Conservation (phyloP, 2,888 invertebrate genomes). For the Microctonus hyperodae region DNA sequence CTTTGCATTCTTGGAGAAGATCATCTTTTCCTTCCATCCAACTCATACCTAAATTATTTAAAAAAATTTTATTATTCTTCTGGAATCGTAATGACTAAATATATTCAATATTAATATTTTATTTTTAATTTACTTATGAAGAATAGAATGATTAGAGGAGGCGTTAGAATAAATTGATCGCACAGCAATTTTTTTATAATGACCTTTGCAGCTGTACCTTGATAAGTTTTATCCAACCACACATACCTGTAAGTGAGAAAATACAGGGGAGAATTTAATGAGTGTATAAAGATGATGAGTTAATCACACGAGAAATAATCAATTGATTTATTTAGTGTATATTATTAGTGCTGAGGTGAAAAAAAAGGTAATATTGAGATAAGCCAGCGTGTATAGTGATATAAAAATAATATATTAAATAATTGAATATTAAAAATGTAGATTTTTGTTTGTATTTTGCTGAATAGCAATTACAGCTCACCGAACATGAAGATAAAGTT, state of each 20-base stretch:
- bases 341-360: not conserved
- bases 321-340: not conserved
- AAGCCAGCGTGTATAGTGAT: slow-evolving; percentile 19
- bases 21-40: slow-evolving; percentile 76
- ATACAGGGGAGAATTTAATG: slow-evolving; percentile 1
- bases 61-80: not conserved
- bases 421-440: not conserved
- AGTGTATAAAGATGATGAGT: not conserved
- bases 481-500: not conserved
- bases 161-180: slow-evolving; percentile 82
- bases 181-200: slow-evolving; percentile 74
- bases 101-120: not conserved
- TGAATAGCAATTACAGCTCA: slow-evolving; percentile 5
- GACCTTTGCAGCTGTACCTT: slow-evolving; percentile 70
- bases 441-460: not conserved
- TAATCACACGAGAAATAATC: not conserved
- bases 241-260: slow-evolving; percentile 74
- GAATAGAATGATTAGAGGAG: slow-evolving; percentile 74
- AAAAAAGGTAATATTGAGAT: not conserved
- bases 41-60: slow-evolving; percentile 71
- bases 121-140: slow-evolving; percentile 70
- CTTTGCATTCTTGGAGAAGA: slow-evolving; percentile 73
- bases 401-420: not conserved
- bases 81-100: not conserved
- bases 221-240: slow-evolving; percentile 75